Evolutionary conservation across 1,140 invertebrate genomes (phyloP), one percentile per base, ranked within the genome.

Genomic region (Hestina assimilis): DNA sequence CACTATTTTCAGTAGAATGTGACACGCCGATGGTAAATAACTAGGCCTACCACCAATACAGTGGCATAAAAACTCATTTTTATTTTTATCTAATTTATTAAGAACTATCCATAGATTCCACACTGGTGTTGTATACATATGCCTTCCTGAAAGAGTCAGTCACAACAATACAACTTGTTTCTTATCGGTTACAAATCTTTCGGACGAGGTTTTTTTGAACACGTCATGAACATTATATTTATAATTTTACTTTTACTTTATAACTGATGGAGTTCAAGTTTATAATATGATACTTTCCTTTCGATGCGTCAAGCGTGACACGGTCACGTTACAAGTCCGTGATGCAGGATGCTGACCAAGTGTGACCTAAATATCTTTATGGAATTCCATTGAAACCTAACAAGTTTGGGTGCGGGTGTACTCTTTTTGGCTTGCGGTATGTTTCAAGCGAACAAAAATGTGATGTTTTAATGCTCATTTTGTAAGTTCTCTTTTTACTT

Each of bases 351-450:
- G 42, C 28, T 33, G 23, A 23, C 50, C 38, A 41, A 52, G 19
- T 56, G 45, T 57, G 59, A 57, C 59, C 59, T 46, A 52, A 56
- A 62, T 62, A 56, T 35, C 33, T 33, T 19, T 4, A 17, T 33
- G 28, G 19, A 41, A 52, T 62, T 52, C 46, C 31, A 29, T 7
- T 20, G 51, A 53, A 53, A 20, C 51, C 53, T 15, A 38, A 4
- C 17, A 43, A 40, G 48, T 40, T 38, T 50, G 19, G 3, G 23
- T 35, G 4, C 11, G 7, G 26, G 9, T 26, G 0, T 45, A 24
- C n/a, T 43, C 4, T 45, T 14, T 15, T 15, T 45, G 7, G 4
- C n/a, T 45, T 26, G 24, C 20, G 20, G 24, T 20, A 33, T 31
- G 21, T n/a, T 1, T 41, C 38, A 41, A 5, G 4, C n/a, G 17